Evolutionary conservation across 2,113 vertebrate species (phyloP), one percentile per base, ranked within the genome.

Genomic region (Megaleporinus macrocephalus): DNA sequence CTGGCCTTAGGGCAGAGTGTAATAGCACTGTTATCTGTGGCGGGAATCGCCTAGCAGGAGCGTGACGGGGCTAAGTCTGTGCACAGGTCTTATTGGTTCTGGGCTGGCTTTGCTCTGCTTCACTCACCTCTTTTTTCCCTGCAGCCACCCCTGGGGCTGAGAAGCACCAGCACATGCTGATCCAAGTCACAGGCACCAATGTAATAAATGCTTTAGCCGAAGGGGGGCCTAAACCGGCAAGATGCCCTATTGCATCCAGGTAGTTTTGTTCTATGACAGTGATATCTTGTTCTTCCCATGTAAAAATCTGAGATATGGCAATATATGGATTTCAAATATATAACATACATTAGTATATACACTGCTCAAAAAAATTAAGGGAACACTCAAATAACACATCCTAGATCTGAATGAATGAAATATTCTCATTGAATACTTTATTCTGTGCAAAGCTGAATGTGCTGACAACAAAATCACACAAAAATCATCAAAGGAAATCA

Each of bases 1-100:
- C 57, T 61, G 57, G 57, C 57, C 57, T 44, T 44, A 12, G 41
- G 33, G 65, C 33, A 36, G 7, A 36, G 41, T 70, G 41, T 70
- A 41, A 24, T 44, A 44, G 66, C 33, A 70, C 33, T 70, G 33
- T 44, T 70, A 44, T 70, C 66, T 44, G 22, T 70, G 66, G 36
- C 5, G 33, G 33, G 66, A 70, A 70, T 41, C 33, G 22, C 11
- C n/a, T 22, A 61, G 57, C 57, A 61, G 41, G 36, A 70, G 36
- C 9, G 65, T 41, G 30, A 68, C 63, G 20, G 63, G 36, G 29
- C 16, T 33, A 36, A 33, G 61, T 65, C 57, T 61, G 57, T 61
- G 9, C 11, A 7, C 33, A 41, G 33, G 65, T 20, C 13, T 22
- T 44, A 70, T 44, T 70, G 66, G 33, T 44, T 44, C 20, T 41